Evolutionary conservation across 2,888 invertebrate species (phyloP), one percentile per base, ranked within the genome.

Genomic region (Elmis aenea): DNA sequence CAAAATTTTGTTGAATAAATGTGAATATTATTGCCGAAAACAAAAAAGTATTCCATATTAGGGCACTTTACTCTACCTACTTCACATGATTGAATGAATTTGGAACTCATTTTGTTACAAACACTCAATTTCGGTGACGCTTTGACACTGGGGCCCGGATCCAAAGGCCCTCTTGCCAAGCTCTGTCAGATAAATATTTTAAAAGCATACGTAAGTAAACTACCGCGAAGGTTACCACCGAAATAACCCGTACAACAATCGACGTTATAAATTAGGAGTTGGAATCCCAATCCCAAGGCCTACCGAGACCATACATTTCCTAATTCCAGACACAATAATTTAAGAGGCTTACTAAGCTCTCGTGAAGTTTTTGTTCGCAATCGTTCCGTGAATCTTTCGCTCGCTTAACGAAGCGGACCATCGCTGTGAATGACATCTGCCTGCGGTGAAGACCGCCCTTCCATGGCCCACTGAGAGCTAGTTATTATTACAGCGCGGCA

Each of bases 381-480:
- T 49, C 50, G 48, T 46, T 38, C 44, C 42, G 48, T 47, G 48
- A 47, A 50, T 50, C 50, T 33, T 47, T 42, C 25, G 32, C 36
- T 42, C 41, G 44, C 42, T 45, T 48, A 48, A 52, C 48, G 48
- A 38, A 33, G 27, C 34, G 25, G 33, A 35, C 21, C 35, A 33
- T 25, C 35, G 23, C 28, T 38, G 28, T 35, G 38, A 42, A 45
- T 45, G 42, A 39, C 42, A 42, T 33, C 33, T 38, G 38, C 42
- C 38, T 13, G 28, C 15, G 42, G 42, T 37, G 25, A 23, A 27
- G 21, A 18, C 34, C 35, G 29, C 38, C 34, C 38, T 39, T 28
- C 22, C 21, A 30, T 35, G 33, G 18, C 43, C 43, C 39, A 32
- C 39, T 36, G 27, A 41, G 29, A 29, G 24, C 26, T 26, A 29